Evolutionary conservation across 2,888 invertebrate genomes (phyloP).

Genomic region (Pristionchus entomophagus): DNA sequence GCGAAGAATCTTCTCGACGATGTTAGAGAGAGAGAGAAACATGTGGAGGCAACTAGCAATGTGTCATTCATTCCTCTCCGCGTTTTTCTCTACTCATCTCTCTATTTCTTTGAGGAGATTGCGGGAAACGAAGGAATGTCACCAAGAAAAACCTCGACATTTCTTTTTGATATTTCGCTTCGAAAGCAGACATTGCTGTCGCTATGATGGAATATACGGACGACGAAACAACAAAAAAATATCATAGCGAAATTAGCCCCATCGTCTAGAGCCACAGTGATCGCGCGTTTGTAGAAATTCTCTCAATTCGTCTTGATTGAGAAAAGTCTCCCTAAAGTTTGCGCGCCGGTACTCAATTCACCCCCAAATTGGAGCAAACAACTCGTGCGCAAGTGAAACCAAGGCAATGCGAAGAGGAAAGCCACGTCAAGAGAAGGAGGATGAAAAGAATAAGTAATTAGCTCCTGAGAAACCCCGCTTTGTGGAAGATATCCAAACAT

Average conservation of each 20-base stretch:
- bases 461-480: not conserved
- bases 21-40: not conserved
- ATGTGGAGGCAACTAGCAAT: not conserved
- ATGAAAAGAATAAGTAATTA: not conserved
- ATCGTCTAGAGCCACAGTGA: too few species aligned
- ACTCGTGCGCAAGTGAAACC: not conserved
- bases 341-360: not conserved
- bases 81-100: not conserved
- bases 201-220: too few species aligned
- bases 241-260: too few species aligned
- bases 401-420: not conserved
- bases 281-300: too few species aligned
- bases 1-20: not conserved
- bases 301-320: not conserved
- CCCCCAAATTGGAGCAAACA: constrained; percentile 28
- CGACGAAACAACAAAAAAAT: too few species aligned
- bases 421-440: not conserved
- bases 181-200: too few species aligned
- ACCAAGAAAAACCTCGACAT: not conserved
- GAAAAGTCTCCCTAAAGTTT: not conserved
- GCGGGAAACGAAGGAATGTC: not conserved
- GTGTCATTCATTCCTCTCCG: constrained; percentile 28
- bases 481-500: not conserved
- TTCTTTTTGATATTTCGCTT: not conserved
- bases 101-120: not conserved